Conservation (phyloP, 2,888 invertebrate genomes). For the Hypselothyrea guttata region DNA sequence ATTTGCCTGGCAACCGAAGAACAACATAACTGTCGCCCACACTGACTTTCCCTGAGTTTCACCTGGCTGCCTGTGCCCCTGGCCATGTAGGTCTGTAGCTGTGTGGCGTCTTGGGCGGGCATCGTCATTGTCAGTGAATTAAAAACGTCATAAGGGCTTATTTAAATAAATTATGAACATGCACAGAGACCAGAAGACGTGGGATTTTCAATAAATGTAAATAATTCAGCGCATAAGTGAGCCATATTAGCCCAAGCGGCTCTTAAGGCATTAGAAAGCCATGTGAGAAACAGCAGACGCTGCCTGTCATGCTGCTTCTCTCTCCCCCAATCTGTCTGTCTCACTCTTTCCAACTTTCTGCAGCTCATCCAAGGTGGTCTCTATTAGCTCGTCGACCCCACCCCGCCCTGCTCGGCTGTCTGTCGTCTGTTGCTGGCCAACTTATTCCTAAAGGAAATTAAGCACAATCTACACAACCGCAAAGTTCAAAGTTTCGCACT, state of each 20-base stretch:
- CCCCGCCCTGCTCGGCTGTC: not conserved
- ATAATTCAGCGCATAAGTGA: slow-evolving; percentile 69
- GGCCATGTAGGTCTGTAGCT: too few relatives aligned
- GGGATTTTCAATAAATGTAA: slow-evolving; percentile 68
- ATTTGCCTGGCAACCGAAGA: slow-evolving; percentile 34
- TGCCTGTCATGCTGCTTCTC: slow-evolving; percentile 3
- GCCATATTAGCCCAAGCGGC: slow-evolving; percentile 39
- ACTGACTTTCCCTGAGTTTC: not conserved
- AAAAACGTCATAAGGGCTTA: slow-evolving; percentile 78
- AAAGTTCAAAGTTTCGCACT: slow-evolving; percentile 46
- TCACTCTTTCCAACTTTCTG: not conserved
- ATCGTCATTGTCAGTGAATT: slow-evolving; percentile 73
- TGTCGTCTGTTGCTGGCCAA: not conserved
- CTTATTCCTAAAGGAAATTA: slow-evolving; percentile 71
- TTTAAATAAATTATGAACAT: slow-evolving; percentile 76
- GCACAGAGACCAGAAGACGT: slow-evolving; percentile 9
- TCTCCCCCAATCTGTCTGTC: not conserved
- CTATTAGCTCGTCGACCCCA: not conserved
- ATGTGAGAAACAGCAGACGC: slow-evolving; percentile 66
- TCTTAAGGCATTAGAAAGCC: slow-evolving; percentile 60
- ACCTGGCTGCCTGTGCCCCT: not conserved
- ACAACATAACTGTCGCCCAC: slow-evolving; percentile 5
- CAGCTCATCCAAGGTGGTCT: not conserved
- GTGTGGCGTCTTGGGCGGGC: too few relatives aligned
- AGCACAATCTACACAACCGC: slow-evolving; percentile 30